Base-by-base conservation (phyloP, 2,888 invertebrate species). In the Drosophila bunnanda region DNA sequence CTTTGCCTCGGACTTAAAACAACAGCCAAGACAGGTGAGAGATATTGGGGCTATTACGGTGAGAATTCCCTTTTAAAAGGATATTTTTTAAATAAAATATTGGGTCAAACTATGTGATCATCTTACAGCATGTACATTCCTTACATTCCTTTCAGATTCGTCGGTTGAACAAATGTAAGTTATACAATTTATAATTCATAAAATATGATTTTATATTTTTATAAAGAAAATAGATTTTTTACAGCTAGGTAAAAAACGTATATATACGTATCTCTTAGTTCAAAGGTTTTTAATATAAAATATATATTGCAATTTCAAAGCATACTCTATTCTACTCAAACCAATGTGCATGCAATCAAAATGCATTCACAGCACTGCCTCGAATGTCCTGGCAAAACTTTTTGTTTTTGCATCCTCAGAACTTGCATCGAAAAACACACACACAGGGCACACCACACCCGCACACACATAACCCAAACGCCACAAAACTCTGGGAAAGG, bases 291-390 rank as follows among this genome's bases (percentile, higher is more conserved):
- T 34, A 15, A 6, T 3, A 3, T 3, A 3, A n/a, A n/a, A 7
- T n/a, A 38, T 4, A 28, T n/a, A n/a, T 28, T n/a, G 4, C 22
- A 9, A 22, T 28, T 46, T 17, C 6, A 30, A 34, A 22, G 3
- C 32, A 3, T 2, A 17, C 2, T 15, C 3, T 15, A 3, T 0
- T 13, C 28, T 0, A 13, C 22, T 9, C 0, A 5, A 2, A 10
- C 56, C 78, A 86, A 64, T 65, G 86, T 83, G 30, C 43, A 10
- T 75, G 78, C 81, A 82, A 82, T 82, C 83, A 83, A 80, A 86
- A 80, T 86, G 81, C 83, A 78, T 83, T 80, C 86, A 75, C 62
- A 72, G 64, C 20, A 38, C 61, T 46, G 46, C 46, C 43, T 38
- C 17, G 41, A 56, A 56, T 50, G 38, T 46, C 54, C 69, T 56